phyloP scores from a whole-genome alignment of 2,113 vertebrate genomes.

The Meles meles region DNA sequence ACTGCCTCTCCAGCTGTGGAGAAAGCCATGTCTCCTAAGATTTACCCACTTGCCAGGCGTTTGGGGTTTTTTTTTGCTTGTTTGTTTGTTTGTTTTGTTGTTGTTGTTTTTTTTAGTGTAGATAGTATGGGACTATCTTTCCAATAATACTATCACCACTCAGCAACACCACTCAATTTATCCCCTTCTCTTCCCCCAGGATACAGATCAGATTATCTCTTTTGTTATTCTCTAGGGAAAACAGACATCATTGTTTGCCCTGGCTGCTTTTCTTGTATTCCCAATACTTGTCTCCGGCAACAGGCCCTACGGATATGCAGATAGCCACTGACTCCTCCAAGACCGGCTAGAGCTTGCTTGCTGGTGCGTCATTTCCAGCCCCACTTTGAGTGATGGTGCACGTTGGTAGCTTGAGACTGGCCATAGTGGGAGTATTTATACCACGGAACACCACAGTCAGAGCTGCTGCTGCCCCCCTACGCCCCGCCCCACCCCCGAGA shows the following conservation, averaged over 20 bases:
- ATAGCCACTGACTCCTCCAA: background rate
- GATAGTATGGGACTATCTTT: background rate
- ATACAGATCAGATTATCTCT: background rate
- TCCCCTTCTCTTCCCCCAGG: background rate
- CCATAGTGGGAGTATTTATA: background rate
- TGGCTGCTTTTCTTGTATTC: conserved; percentile 32
- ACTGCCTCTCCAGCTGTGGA: background rate
- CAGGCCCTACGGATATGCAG: background rate
- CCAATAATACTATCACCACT: background rate
- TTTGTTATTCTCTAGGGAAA: conserved; percentile 13
- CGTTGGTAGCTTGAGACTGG: background rate
- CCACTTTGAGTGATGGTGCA: background rate
- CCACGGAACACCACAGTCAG: background rate
- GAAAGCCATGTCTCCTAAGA: background rate
- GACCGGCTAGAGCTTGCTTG: background rate
- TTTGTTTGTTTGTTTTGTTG: background rate
- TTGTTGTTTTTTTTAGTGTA: too few relatives aligned
- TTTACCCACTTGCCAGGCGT: background rate
- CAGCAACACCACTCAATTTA: background rate
- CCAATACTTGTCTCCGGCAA: background rate
- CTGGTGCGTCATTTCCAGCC: background rate
- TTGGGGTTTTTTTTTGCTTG: background rate
- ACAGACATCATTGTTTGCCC: background rate
- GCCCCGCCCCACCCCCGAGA: background rate
- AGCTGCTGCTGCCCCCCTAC: background rate